Percentiles rank a stretch among this genome's conserved stretches.
Evolutionary conservation across 1,140 invertebrate genomes (phyloP).

Genomic region (Drosophila tristis): DNA sequence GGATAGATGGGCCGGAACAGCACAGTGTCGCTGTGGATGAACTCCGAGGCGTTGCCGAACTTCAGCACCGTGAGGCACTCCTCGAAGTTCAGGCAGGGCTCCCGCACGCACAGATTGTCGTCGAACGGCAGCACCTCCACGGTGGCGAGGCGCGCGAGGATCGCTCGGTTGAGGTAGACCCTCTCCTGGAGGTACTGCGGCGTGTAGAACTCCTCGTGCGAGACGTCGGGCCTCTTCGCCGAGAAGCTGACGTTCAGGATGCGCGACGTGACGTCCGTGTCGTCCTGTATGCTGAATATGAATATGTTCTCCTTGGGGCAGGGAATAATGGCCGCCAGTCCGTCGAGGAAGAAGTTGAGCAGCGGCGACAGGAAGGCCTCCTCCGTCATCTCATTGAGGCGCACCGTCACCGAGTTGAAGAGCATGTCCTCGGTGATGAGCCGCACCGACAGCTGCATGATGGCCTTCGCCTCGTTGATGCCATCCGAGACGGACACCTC

Average conservation of each 20-base stretch:
- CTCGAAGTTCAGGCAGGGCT: conserved; percentile 98
- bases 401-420: conserved; percentile 96
- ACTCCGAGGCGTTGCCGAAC: conserved; percentile 96
- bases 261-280: conserved; percentile 93
- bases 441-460: conserved; percentile 94
- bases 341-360: conserved; percentile 95
- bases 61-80: conserved; percentile 96
- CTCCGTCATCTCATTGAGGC: conserved; percentile 96
- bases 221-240: conserved; percentile 90
- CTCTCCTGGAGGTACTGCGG: conserved; percentile 96
- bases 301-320: conserved; percentile 97
- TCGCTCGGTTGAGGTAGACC: conserved; percentile 95
- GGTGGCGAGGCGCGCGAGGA: conserved; percentile 93
- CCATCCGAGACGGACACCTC: conserved; percentile 96
- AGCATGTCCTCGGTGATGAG: conserved; percentile 98
- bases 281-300: conserved; percentile 96
- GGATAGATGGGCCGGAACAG: conserved; percentile 98
- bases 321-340: conserved; percentile 95
- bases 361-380: conserved; percentile 96
- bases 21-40: conserved; percentile 95
- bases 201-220: conserved; percentile 92
- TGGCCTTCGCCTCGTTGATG: conserved; percentile 94
- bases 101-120: conserved; percentile 97
- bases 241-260: conserved; percentile 98
- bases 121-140: conserved; percentile 97